Evolutionary conservation across 2,113 vertebrate genomes (phyloP).

Genomic region (Rhadina sibilatrix): DNA sequence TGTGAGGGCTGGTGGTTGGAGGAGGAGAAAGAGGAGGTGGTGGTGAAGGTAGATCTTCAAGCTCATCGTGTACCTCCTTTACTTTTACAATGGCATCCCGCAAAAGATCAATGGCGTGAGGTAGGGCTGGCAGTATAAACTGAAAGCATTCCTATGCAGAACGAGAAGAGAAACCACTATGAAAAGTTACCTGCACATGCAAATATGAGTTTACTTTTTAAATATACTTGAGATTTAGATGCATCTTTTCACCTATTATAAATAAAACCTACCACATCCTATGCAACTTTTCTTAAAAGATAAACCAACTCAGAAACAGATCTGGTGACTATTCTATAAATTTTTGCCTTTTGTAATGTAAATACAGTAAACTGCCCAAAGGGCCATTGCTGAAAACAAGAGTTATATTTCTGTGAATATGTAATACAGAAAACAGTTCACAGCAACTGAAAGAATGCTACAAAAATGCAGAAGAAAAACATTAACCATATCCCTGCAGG

Average conservation of each 20-base stretch:
- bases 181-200: constrained; percentile 12
- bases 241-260: background rate
- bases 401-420: background rate
- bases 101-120: constrained; percentile 97
- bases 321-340: background rate
- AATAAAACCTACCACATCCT: background rate
- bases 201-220: background rate
- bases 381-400: background rate
- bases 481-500: background rate
- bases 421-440: background rate
- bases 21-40: constrained; percentile 90
- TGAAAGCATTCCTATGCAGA: constrained; percentile 95
- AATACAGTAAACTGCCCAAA: background rate
- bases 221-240: background rate
- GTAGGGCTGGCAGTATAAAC: constrained; percentile 98
- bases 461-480: background rate
- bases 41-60: constrained; percentile 95
- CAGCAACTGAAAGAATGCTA: background rate
- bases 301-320: background rate
- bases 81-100: constrained; percentile 93
- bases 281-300: background rate
- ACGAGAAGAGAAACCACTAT: constrained; percentile 47
- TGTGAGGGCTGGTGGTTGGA: constrained; percentile 91
- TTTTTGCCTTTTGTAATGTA: background rate
- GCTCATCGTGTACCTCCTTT: constrained; percentile 92